phyloP scores from a whole-genome alignment of 2,888 invertebrate species.

The Chrysodeixis includens region DNA sequence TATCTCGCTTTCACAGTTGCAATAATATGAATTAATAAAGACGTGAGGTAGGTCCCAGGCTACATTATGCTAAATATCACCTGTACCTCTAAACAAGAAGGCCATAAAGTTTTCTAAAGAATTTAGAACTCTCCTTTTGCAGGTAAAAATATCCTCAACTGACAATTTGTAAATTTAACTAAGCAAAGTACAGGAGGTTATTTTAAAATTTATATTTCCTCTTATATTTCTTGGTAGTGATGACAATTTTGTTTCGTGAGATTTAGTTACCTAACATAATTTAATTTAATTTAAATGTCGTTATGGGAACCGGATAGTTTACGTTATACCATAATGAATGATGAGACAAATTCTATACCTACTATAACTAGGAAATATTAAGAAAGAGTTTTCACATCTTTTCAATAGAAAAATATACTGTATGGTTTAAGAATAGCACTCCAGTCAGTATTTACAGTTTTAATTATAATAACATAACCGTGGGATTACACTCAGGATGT shows the following conservation, averaged over 20 bases:
- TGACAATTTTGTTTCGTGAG: not conserved
- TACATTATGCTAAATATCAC: too few species aligned
- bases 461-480: slow-evolving; percentile 1
- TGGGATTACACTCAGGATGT: slow-evolving; percentile 4
- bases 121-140: slow-evolving; percentile 15
- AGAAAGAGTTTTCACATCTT: not conserved
- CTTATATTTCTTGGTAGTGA: not conserved
- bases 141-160: slow-evolving; percentile 34
- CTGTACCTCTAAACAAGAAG: too few species aligned
- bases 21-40: too few species aligned
- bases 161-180: not conserved
- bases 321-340: too few species aligned
- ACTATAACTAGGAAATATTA: too few species aligned
- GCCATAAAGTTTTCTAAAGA: not conserved
- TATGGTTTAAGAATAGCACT: slow-evolving; percentile 1
- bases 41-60: too few species aligned
- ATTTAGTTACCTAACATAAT: not conserved
- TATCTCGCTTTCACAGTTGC: too few species aligned
- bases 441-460: slow-evolving; percentile 7
- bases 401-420: not conserved
- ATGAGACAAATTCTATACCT: too few species aligned
- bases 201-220: not conserved
- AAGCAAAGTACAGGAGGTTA: not conserved
- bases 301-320: too few species aligned
- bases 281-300: not conserved